Percentiles rank a stretch among this genome's conserved stretches.
Evolutionary conservation across 2,113 vertebrate genomes (phyloP).

Genomic region (Hippocampus zosterae): DNA sequence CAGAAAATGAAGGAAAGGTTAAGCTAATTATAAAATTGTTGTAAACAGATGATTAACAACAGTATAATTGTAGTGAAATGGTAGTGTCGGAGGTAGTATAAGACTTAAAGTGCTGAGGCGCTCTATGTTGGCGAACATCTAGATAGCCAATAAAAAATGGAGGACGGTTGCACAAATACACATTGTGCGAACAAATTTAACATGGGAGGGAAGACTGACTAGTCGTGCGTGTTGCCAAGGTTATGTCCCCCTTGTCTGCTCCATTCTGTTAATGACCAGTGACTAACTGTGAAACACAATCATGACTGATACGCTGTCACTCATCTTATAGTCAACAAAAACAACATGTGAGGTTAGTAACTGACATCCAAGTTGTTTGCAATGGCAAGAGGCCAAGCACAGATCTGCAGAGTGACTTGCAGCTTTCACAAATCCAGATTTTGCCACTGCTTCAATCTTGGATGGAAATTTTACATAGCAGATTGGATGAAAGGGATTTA

Average conservation of each 20-base stretch:
- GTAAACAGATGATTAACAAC: background rate
- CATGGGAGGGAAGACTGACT: conserved; percentile 44
- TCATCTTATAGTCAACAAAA: conserved; percentile 11
- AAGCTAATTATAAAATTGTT: background rate
- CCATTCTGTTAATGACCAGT: conserved; percentile 38
- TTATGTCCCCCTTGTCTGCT: conserved; percentile 24
- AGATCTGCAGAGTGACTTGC: conserved; percentile 46
- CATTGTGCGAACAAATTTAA: conserved; percentile 48
- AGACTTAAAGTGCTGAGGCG: conserved; percentile 18
- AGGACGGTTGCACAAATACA: background rate
- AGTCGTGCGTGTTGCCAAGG: conserved; percentile 50
- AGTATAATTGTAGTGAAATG: conserved; percentile 2
- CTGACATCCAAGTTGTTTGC: conserved; percentile 15
- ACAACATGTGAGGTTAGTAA: conserved; percentile 3
- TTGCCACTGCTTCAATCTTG: conserved; percentile 14
- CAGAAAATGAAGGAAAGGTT: background rate
- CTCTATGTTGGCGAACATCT: background rate
- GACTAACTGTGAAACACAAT: conserved; percentile 22
- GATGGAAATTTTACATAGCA: conserved; percentile 7
- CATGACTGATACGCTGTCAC: background rate
- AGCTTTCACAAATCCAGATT: conserved; percentile 35
- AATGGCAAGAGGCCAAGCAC: conserved; percentile 29
- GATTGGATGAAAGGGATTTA: background rate
- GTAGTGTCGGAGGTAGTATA: background rate
- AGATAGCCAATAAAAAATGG: background rate